Evolutionary conservation across 2,113 vertebrate genomes (phyloP).

Genomic region (Chaetodon trifascialis): DNA sequence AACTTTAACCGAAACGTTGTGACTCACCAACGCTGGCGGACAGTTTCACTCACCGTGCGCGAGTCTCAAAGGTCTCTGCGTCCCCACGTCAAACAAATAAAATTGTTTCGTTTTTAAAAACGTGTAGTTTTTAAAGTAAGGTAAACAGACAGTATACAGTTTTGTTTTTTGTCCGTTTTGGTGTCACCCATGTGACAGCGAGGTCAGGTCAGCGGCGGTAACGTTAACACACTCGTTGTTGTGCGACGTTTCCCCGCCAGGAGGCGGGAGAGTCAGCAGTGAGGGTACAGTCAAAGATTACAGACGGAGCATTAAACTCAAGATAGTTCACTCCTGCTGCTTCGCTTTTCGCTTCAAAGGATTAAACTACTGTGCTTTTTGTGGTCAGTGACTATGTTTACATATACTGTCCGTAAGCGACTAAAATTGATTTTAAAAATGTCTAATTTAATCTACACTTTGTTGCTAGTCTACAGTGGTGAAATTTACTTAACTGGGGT

Average conservation of each 20-base stretch:
- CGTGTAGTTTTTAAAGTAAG: too few relatives aligned
- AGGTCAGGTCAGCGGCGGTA: neutral
- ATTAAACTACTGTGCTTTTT: neutral
- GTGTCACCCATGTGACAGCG: neutral
- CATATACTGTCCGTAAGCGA: too few relatives aligned
- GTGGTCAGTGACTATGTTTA: neutral
- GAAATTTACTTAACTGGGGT: too few relatives aligned
- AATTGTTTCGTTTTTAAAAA: neutral
- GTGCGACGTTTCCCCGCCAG: conserved; percentile 12
- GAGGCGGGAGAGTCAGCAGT: neutral
- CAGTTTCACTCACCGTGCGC: conserved; percentile 54
- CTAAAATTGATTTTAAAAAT: neutral
- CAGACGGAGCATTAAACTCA: neutral
- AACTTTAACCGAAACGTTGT: too few relatives aligned
- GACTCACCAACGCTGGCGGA: neutral
- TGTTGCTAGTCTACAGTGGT: too few relatives aligned
- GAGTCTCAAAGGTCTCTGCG: neutral
- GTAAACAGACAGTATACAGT: too few relatives aligned
- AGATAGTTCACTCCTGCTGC: neutral
- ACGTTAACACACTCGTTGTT: neutral
- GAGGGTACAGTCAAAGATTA: neutral
- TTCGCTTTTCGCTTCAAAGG: neutral
- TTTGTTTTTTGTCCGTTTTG: neutral
- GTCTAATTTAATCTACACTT: neutral
- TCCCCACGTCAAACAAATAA: neutral